Evolutionary conservation across 2,797 vertebrate genomes (phyloP), one percentile per base, ranked within the genome.

Genomic region (Aplochiton taeniatus): DNA sequence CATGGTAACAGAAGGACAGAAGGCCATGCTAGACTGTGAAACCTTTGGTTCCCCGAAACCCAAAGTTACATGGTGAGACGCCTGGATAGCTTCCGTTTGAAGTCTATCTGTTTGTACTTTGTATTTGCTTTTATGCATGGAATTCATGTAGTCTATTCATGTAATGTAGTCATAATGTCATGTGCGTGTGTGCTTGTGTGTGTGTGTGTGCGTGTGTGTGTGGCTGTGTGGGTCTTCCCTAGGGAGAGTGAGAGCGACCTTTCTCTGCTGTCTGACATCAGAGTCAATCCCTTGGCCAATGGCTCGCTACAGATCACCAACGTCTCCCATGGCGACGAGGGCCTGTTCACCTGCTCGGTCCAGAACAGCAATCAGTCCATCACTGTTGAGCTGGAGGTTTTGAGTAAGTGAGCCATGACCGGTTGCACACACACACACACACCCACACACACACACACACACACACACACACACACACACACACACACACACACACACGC

Each of bases 21-120:
- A 82, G 0, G 92, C 85, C n/a, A 65, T 81, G 17, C 74, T 98
- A 73, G 87, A 94, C 46, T 98, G 96, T 75, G 88, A 89, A 52
- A 89, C 88, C 69, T 98, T 96, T 58, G 96, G 95, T n/a, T 95
- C 95, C 0, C 96, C 96, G 0, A 89, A 90, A 75, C 95, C 96
- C 55, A 88, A 83, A 11, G 84, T 95, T 50, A 82, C 83, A 78
- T 97, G 96, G 96, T 96, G 84, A 93, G 94, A 61, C 43, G 47
- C 20, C 0, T 12, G 11, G 7, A 16, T 18, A 31, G 14, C 45
- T 48, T 31, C 31, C 31, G 43, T 20, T 13, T 17, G 2, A 31
- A 31, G 3, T 31, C 3, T 31, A 31, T 31, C 31, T 31, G 31
- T 31, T 31, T 31, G 31, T 6, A 31, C 31, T 31, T 6, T 31